These are phyloP conservation scores for Diprion similis DNA, from an alignment of 1,140 invertebrate species.

Conservation along the genomic window DNA sequence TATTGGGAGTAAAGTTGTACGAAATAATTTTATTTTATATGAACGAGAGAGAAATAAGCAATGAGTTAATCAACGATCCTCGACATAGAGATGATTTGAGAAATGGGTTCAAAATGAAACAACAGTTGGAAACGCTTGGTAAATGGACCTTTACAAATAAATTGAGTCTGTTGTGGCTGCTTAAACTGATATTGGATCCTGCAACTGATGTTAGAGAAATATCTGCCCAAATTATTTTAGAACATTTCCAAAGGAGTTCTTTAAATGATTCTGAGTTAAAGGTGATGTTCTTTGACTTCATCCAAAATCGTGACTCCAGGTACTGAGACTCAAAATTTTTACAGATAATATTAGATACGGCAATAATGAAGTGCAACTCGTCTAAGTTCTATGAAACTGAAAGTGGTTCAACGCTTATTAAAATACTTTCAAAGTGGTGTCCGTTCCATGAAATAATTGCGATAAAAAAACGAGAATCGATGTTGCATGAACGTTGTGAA, in stretches of 20 bases:
- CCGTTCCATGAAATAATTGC: slow-evolving; percentile 29
- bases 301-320: not conserved
- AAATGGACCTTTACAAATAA: slow-evolving; percentile 51
- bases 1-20: slow-evolving; percentile 57
- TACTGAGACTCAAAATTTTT: slow-evolving; percentile 20
- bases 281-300: slow-evolving; percentile 30
- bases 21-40: slow-evolving; percentile 42
- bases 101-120: slow-evolving; percentile 12
- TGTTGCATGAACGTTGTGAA: not conserved
- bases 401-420: slow-evolving; percentile 60
- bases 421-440: slow-evolving; percentile 46
- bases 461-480: not conserved
- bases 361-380: slow-evolving; percentile 56
- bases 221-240: slow-evolving; percentile 53
- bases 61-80: slow-evolving; percentile 16
- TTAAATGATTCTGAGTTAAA: slow-evolving; percentile 34
- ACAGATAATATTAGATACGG: slow-evolving; percentile 49
- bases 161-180: slow-evolving; percentile 39
- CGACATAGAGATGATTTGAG: slow-evolving; percentile 21
- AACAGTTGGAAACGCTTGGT: slow-evolving; percentile 28
- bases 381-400: slow-evolving; percentile 64
- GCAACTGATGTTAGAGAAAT: slow-evolving; percentile 59
- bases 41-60: slow-evolving; percentile 14
- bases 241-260: slow-evolving; percentile 46
- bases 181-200: slow-evolving; percentile 54